Conservation (phyloP, 2,113 vertebrate species). For the Elgaria multicarinata region DNA sequence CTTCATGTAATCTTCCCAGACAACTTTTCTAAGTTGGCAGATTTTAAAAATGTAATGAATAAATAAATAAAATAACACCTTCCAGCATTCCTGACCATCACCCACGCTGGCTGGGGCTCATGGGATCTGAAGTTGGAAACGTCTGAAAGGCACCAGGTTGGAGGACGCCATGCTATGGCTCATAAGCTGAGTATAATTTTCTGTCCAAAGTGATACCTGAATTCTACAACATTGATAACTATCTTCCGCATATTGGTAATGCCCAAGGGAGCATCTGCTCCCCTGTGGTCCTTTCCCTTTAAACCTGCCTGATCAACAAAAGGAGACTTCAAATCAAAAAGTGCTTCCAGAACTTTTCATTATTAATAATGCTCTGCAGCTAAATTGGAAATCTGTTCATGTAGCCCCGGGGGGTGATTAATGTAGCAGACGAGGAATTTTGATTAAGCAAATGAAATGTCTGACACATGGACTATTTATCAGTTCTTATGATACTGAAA, state of each 20-base stretch:
- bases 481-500: conserved; percentile 82
- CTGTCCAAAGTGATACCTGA: conserved; percentile 13
- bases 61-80: no score
- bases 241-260: conserved; percentile 33
- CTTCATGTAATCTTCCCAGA: no score
- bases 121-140: no score
- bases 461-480: conserved; percentile 82
- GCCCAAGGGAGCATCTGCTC: conserved; percentile 33
- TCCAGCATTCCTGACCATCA: no score
- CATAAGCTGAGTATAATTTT: conserved; percentile 5
- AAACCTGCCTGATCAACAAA: conserved; percentile 68
- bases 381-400: conserved; percentile 82
- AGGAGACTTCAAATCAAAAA: conserved; percentile 69
- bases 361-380: conserved; percentile 81
- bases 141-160: no score
- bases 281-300: conserved; percentile 60
- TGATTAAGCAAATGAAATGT: conserved; percentile 84
- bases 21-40: no score
- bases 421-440: conserved; percentile 80
- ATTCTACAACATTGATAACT: not conserved
- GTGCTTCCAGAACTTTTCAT: conserved; percentile 75
- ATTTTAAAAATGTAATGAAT: no score
- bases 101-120: no score
- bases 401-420: conserved; percentile 81
- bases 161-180: no score